Evolutionary conservation across 2,797 vertebrate species (phyloP), one percentile per base, ranked within the genome.

Genomic region (Podarcis lilfordi): DNA sequence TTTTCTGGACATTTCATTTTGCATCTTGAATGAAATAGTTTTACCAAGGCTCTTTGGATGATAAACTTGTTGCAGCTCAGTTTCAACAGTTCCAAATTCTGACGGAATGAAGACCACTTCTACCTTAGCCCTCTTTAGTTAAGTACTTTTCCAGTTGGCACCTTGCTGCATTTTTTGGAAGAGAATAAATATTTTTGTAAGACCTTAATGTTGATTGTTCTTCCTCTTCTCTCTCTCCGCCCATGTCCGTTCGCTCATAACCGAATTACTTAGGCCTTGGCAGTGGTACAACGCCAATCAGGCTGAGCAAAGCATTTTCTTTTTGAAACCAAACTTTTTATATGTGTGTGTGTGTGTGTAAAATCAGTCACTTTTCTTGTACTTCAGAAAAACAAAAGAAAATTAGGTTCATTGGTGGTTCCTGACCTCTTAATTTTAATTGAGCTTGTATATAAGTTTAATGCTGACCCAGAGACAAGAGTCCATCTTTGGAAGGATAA

Each of bases 131-230:
- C 89, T 92, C 96, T 97, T 97, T 95, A 93, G 93, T 97, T 97
- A 96, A 78, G 92, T 95, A 94, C 88, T 95, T 87, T 95, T 95
- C 94, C 94, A 94, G 85, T 94, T 92, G 84, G 81, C 89, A 94
- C 92, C 95, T 95, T 96, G 88, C 75, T 96, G 90, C 91, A 75
- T 94, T 95, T 91, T 96, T 95, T 90, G 91, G 59, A 92, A 93
- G 87, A 94, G 88, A 94, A 93, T 93, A 93, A 93, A 93, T 97
- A 96, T 97, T 97, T 97, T 97, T 97, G 94, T 97, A 97, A 96
- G 74, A 87, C 91, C 93, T 96, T 89, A 92, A 37, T 91, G 89
- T 87, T 94, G 95, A 94, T 94, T 89, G 91, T 27, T 32, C 43
- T 79, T 45, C 66, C 35, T 79, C 66, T 83, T 11, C 27, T 4